Evolutionary conservation across 2,113 vertebrate species (phyloP), one percentile per base, ranked within the genome.

Genomic region (Cyanoderma ruficeps): DNA sequence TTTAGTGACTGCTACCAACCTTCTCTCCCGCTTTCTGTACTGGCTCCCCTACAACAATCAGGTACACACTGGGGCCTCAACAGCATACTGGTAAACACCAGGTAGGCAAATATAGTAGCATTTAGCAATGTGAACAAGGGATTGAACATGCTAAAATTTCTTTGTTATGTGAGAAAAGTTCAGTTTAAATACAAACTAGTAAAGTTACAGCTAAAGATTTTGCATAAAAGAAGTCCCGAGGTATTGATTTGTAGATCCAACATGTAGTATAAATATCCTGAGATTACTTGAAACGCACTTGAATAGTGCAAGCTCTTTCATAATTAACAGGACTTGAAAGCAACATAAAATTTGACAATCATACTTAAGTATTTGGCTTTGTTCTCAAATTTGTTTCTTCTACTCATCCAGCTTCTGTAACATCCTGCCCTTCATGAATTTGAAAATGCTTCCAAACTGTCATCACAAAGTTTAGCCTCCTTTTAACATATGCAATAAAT

Each of bases 11-110:
- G n/a, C 42, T 81, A 53, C 15, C 10, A 19, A 10, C 72, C 15
- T n/a, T 69, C 24, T 44, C 17, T 28, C 2, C 2, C 0, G 0
- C 22, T 13, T 7, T 68, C 18, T 41, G 6, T 33, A 56, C 17
- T 25, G 12, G 7, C 2, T 4, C 6, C 3, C 5, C 10, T 11
- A 6, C 2, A 9, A 17, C 7, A 25, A 69, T n/a, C 50, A 80
- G 13, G 27, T 17, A 59, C 10, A 49, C 1, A 5, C 22, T 35
- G 8, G 7, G 6, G 23, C 59, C 4, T 27, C 33, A 42, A 15
- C 0, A 83, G 16, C 4, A 30, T 0, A 12, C 25, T 81, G 17
- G 15, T 75, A 83, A 81, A 69, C 4, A 59, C 2, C 39, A 74
- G 9, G 35, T n/a, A 46, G 15, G 27, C 39, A 95, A 82, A 63